A percentile compares a stretch with the other conserved stretches of the same genome.
These are phyloP conservation scores for Drosophila funebris DNA, from an alignment of 1,140 invertebrate species.

Conservation along the genomic window DNA sequence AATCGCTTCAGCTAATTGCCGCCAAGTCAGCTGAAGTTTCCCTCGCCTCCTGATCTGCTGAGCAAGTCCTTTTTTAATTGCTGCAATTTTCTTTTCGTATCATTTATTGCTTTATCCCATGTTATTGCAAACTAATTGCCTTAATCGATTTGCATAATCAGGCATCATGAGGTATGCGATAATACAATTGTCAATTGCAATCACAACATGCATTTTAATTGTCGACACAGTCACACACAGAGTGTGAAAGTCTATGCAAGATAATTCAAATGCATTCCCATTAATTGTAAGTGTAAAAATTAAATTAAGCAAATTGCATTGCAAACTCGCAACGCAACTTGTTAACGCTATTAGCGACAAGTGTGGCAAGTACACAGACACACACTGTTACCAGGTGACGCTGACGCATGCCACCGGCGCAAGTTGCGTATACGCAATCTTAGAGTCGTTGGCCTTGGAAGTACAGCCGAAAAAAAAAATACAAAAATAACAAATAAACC, in stretches of 20 bases:
- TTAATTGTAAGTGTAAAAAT: conserved; percentile 49
- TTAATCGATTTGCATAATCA: conserved; percentile 59
- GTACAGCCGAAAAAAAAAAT: conserved; percentile 23
- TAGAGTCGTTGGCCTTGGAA: conserved; percentile 36
- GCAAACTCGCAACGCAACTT: conserved; percentile 46
- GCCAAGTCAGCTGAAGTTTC: conserved; percentile 11
- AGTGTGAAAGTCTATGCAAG: conserved; percentile 59
- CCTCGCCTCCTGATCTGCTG: neutral
- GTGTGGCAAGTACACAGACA: conserved; percentile 46
- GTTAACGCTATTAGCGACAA: conserved; percentile 59
- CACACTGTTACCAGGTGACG: conserved; percentile 29
- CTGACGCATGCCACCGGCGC: conserved; percentile 44
- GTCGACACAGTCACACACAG: conserved; percentile 11
- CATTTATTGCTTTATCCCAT: conserved; percentile 5
- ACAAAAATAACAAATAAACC: conserved; percentile 41
- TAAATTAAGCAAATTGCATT: conserved; percentile 51
- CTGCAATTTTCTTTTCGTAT: neutral
- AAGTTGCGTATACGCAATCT: conserved; percentile 67
- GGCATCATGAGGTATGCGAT: neutral
- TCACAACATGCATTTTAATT: conserved; percentile 40
- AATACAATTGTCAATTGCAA: conserved; percentile 57
- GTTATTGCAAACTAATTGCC: conserved; percentile 33
- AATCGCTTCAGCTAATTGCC: conserved; percentile 34
- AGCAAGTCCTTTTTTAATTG: conserved; percentile 17
- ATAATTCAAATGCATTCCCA: conserved; percentile 17